phyloP scores from a whole-genome alignment of 2,797 vertebrate species.

The Channa striata region DNA sequence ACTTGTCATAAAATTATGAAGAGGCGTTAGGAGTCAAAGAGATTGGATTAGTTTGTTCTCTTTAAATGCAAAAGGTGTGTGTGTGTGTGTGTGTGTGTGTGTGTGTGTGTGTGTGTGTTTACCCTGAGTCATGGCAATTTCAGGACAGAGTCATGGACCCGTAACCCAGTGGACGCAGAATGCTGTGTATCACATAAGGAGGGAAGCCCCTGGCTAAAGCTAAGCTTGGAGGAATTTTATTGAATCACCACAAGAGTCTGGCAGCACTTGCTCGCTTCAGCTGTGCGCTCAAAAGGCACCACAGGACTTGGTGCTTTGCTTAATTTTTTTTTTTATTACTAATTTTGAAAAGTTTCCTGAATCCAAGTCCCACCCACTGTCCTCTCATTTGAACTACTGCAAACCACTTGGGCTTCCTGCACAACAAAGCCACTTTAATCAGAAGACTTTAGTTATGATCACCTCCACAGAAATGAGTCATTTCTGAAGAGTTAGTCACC shows the following conservation, averaged over 20 bases:
- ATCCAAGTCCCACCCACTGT: conserved; percentile 31
- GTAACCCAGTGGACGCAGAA: conserved; percentile 30
- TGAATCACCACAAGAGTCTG: conserved; percentile 61
- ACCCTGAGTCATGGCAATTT: conserved; percentile 27
- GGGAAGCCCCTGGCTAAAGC: conserved; percentile 56
- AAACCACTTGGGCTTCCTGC: no score
- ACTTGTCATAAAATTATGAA: no score
- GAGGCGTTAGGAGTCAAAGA: no score
- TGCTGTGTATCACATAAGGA: conserved; percentile 44
- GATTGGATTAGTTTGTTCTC: background rate
- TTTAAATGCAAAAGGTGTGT: conserved; percentile 17
- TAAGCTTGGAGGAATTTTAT: conserved; percentile 65
- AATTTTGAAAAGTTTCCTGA: conserved; percentile 53
- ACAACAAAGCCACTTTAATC: no score
- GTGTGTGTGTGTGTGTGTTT: conserved; percentile 5
- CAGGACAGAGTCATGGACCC: conserved; percentile 33
- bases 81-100: conserved; percentile 13
- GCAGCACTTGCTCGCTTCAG: conserved; percentile 46
- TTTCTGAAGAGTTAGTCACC: background rate
- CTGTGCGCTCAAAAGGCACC: conserved; percentile 64
- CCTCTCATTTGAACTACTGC: no score
- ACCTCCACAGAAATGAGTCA: no score
- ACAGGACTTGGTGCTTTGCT: conserved; percentile 66
- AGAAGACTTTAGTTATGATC: background rate
- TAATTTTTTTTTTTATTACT: no score